Conservation (phyloP, 2,113 vertebrate genomes). For the Ceuthmochares aereus region DNA sequence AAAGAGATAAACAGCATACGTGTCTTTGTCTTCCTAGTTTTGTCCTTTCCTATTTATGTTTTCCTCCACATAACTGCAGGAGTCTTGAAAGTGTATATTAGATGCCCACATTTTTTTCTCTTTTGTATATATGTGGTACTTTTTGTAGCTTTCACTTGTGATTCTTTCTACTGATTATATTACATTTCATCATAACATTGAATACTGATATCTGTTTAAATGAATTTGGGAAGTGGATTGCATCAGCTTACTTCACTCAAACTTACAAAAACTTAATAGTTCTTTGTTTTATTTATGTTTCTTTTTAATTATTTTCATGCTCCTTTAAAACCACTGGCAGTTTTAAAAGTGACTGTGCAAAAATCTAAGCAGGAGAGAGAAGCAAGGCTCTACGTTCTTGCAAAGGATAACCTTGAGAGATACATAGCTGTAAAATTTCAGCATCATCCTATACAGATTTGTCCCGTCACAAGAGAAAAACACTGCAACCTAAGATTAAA, state of each 20-base stretch:
- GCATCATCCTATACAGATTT: neutral
- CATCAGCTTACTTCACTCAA: neutral
- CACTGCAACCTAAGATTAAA: slow-evolving; percentile 62
- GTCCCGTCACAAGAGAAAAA: slow-evolving; percentile 49
- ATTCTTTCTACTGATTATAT: neutral
- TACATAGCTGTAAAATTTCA: slow-evolving; percentile 8
- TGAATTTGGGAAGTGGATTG: neutral
- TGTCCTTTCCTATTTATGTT: neutral
- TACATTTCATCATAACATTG: neutral
- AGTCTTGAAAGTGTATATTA: neutral
- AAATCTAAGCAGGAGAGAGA: neutral
- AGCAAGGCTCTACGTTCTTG: neutral
- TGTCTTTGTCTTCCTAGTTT: neutral
- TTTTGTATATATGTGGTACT: neutral
- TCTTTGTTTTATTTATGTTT: neutral
- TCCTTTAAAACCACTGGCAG: neutral
- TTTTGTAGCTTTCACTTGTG: neutral
- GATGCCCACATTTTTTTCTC: neutral
- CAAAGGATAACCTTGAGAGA: slow-evolving; percentile 37
- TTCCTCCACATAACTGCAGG: neutral
- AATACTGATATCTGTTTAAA: neutral
- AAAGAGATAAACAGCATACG: neutral
- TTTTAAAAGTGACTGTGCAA: neutral
- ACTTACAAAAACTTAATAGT: neutral
- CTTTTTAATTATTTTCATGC: neutral